A percentile compares a stretch with the other conserved stretches of the same genome.
phyloP scores from a whole-genome alignment of 2,797 vertebrate genomes.

The Phalloptychus januarius region DNA sequence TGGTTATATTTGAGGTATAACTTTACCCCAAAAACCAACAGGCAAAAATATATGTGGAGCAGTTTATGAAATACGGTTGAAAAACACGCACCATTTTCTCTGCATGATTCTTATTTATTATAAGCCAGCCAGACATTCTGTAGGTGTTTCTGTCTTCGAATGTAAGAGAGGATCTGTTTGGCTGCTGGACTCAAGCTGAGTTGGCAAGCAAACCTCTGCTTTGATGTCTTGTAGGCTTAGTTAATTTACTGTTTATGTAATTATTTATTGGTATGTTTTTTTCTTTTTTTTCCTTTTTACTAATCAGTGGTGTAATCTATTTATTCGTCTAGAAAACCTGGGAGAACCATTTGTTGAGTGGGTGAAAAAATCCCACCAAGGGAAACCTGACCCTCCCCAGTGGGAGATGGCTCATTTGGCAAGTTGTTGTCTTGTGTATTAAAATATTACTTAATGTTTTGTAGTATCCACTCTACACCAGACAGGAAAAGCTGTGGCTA shows the following conservation, averaged over 20 bases:
- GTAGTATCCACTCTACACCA: neutral
- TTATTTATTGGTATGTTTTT: neutral
- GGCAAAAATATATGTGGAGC: neutral
- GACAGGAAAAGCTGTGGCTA: conserved; percentile 6
- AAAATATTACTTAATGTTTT: conserved; percentile 31
- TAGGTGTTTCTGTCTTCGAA: conserved; percentile 11
- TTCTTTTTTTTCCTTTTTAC: neutral
- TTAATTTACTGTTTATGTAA: conserved; percentile 16
- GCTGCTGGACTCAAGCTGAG: conserved; percentile 7
- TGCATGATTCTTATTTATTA: neutral
- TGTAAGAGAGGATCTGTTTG: conserved; percentile 16
- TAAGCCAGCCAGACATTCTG: conserved; percentile 24
- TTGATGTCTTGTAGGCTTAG: conserved; percentile 9
- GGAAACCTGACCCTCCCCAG: conserved; percentile 22
- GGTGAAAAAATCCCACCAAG: conserved; percentile 28
- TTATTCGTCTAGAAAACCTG: conserved; percentile 15
- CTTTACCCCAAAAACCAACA: neutral
- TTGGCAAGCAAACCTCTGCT: conserved; percentile 23
- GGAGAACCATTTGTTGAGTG: conserved; percentile 41
- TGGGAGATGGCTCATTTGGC: conserved; percentile 12
- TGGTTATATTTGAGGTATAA: neutral
- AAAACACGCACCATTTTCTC: neutral
- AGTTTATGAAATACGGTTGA: neutral
- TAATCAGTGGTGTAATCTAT: conserved; percentile 7
- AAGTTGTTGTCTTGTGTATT: conserved; percentile 25